Conservation (phyloP, 2,113 vertebrate genomes). For the Oryzias celebensis region DNA sequence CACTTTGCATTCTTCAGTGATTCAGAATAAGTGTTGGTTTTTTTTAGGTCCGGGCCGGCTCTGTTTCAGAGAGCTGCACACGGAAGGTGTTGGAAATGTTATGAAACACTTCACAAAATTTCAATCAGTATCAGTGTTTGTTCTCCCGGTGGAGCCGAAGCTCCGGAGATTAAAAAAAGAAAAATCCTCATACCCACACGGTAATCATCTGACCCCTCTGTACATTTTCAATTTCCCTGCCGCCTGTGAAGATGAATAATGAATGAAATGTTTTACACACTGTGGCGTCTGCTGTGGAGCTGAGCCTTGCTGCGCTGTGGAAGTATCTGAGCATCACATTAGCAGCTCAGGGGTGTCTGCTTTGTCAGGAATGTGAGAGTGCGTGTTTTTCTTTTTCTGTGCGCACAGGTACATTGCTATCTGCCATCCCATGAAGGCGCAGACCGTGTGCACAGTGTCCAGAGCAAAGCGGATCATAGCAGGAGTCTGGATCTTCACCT, state of each 20-base stretch:
- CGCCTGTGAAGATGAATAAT: slow-evolving; percentile 1
- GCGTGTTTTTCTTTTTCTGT: not conserved
- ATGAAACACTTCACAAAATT: not conserved
- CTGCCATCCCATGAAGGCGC: slow-evolving; percentile 80
- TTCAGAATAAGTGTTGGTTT: not conserved
- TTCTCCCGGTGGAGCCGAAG: not conserved
- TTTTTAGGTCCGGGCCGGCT: not conserved
- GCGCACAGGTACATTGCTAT: slow-evolving; percentile 79
- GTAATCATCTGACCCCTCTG: slow-evolving; percentile 2
- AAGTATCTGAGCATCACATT: not conserved
- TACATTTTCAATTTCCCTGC: not conserved
- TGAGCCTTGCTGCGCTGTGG: not conserved
- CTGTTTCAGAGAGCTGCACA: not conserved
- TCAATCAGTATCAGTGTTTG: not conserved
- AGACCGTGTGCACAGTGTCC: slow-evolving; percentile 79
- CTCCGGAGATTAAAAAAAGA: not conserved
- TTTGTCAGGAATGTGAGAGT: not conserved
- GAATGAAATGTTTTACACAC: not conserved
- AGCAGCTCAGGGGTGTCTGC: not conserved
- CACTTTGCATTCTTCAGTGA: not conserved
- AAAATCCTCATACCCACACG: not conserved
- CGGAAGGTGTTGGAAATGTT: not conserved
- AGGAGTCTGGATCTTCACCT: slow-evolving; percentile 76
- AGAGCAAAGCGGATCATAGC: slow-evolving; percentile 79
- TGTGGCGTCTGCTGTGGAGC: not conserved